A percentile compares a stretch with the other conserved stretches of the same genome.
Evolutionary conservation across 2,797 vertebrate species (phyloP).

Genomic region (Ptychadena robeensis): DNA sequence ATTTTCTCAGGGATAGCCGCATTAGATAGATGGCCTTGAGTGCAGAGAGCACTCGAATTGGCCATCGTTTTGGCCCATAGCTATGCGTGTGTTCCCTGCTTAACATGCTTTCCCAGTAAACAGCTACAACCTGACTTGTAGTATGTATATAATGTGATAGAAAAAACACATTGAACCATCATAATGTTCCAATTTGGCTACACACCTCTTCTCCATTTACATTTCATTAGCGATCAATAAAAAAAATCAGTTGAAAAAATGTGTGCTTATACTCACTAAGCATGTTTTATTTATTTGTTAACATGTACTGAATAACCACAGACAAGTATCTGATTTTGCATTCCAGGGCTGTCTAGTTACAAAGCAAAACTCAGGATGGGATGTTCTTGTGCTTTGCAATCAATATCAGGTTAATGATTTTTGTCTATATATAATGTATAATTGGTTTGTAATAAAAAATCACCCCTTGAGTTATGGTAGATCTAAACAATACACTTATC

Average conservation of each 20-base stretch:
- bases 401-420: slow-evolving; percentile 35
- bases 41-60: too few relatives aligned
- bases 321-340: slow-evolving; percentile 11
- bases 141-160: too few relatives aligned
- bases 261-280: background rate
- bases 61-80: too few relatives aligned
- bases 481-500: slow-evolving; percentile 44
- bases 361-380: slow-evolving; percentile 5
- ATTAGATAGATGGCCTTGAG: too few relatives aligned
- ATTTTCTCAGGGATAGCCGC: too few relatives aligned
- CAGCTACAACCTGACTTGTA: too few relatives aligned
- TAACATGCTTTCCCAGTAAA: too few relatives aligned
- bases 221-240: background rate
- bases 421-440: slow-evolving; percentile 44
- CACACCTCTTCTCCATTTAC: background rate
- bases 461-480: slow-evolving; percentile 22
- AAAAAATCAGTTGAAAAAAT: background rate
- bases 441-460: slow-evolving; percentile 44
- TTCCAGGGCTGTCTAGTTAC: background rate
- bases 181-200: background rate
- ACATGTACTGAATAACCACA: background rate
- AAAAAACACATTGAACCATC: background rate
- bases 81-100: too few relatives aligned
- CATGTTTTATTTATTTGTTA: background rate
- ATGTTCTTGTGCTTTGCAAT: slow-evolving; percentile 1